Percentiles rank a stretch among this genome's conserved stretches.
These are phyloP conservation scores for Nilaparvata lugens DNA, from an alignment of 1,140 invertebrate species.

Conservation along the genomic window DNA sequence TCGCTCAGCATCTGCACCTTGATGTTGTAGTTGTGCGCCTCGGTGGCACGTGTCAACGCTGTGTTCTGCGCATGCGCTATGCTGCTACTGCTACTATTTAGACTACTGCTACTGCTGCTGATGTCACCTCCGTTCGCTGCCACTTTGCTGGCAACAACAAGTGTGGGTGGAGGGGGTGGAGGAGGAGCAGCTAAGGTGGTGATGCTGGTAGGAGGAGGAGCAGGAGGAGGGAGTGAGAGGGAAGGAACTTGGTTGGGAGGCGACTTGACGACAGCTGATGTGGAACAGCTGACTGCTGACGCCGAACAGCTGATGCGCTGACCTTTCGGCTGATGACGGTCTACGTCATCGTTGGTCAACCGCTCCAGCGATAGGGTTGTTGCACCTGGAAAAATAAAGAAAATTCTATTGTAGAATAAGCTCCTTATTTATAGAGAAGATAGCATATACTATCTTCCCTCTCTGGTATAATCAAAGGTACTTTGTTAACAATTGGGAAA, in stretches of 20 bases:
- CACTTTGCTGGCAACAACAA: not conserved
- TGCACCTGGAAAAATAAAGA: not conserved
- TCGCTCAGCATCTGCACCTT: constrained; percentile 73
- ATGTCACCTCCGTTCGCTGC: no score
- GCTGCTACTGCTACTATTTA: no score
- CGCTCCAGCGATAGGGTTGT: constrained; percentile 9
- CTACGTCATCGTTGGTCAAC: not conserved
- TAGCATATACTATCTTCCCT: not conserved
- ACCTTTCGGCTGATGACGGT: not conserved
- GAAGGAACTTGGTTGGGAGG: no score
- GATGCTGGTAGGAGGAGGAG: constrained; percentile 8
- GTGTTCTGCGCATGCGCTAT: no score
- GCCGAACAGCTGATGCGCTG: no score
- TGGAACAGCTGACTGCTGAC: no score
- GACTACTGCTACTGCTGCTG: no score
- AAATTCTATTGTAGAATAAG: no score
- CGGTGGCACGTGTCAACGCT: constrained; percentile 27
- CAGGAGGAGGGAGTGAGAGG: not conserved
- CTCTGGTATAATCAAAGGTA: no score
- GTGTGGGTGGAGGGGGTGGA: constrained; percentile 9
- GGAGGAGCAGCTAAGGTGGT: constrained; percentile 14
- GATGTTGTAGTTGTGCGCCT: constrained; percentile 41
- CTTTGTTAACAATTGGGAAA: no score
- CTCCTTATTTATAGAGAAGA: no score
- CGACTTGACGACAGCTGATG: no score